phyloP scores from a whole-genome alignment of 1,140 invertebrate species.

The Lordiphosa mommai region DNA sequence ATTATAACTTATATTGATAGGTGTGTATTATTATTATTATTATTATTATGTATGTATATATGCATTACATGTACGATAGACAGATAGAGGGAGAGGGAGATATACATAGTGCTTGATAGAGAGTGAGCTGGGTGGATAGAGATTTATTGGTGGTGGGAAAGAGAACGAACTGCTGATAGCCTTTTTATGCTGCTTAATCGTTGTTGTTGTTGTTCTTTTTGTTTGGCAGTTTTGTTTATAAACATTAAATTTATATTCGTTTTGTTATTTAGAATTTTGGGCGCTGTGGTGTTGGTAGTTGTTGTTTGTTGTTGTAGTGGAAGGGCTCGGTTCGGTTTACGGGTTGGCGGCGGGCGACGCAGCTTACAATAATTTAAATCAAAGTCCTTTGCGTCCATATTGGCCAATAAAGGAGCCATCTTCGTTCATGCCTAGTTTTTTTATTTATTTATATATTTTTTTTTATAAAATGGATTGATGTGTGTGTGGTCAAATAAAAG shows the following conservation, averaged over 20 bases:
- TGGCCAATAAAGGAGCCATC: conserved; percentile 99
- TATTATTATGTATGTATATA: conserved; percentile 43
- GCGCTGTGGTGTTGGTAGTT: conserved; percentile 2
- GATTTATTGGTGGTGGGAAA: conserved; percentile 8
- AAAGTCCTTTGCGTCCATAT: conserved; percentile 89
- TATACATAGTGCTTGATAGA: conserved; percentile 28
- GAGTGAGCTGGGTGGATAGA: conserved; percentile 36
- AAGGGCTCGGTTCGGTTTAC: conserved; percentile 35
- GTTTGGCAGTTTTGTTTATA: conserved; percentile 29
- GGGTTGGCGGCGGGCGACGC: conserved; percentile 34
- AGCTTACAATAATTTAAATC: conserved; percentile 62
- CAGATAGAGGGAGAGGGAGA: conserved; percentile 25
- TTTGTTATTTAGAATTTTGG: conserved; percentile 30
- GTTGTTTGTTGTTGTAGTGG: conserved; percentile 9
- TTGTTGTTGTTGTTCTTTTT: conserved; percentile 4
- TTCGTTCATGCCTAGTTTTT: conserved; percentile 93
- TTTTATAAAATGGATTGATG: neutral
- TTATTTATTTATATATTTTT: conserved; percentile 1
- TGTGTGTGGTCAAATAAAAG: conserved; percentile 25
- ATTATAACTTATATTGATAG: conserved; percentile 64
- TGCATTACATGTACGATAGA: conserved; percentile 47
- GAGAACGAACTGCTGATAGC: conserved; percentile 26
- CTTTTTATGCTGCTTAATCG: conserved; percentile 49
- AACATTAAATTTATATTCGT: conserved; percentile 31
- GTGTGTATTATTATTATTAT: conserved; percentile 27